Evolutionary conservation across 2,888 invertebrate species (phyloP), one percentile per base, ranked within the genome.

Genomic region (Acanthosepion lycidas): DNA sequence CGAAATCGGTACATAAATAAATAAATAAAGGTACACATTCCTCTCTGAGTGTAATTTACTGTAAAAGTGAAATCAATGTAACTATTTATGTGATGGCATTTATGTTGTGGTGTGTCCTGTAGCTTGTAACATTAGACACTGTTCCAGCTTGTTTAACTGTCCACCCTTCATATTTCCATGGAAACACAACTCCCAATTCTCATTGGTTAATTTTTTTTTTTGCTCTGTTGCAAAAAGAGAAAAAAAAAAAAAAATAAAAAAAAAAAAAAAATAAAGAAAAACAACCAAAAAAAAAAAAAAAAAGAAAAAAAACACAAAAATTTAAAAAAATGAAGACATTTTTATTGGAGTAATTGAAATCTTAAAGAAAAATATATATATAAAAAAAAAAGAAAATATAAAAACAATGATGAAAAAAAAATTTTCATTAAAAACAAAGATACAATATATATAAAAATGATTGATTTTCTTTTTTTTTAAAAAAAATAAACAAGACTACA

Each of bases 51-150:
- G n/a, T 78, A 78, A 78, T 78, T 78, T 78, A 78, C 78, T n/a
- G 78, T 78, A 33, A 78, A 78, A 78, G 78, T 78, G 78, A 78
- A 78, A 78, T 33, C n/a, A 33, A 78, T 78, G 78, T 78, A 78
- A 78, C 78, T 78, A 78, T 78, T 78, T 78, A 12, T 33, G 78
- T 78, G n/a, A 78, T 78, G 78, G 78, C n/a, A 78, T 78, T n/a
- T 78, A 78, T 78, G 78, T 78, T 78, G 78, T 78, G 78, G 78
- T 78, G 78, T 33, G n/a, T 78, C 78, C 78, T 78, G 78, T 78
- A 78, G 78, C n/a, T 78, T 78, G 78, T 78, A 78, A n/a, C 78
- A 78, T 78, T 78, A 78, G 78, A 78, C 78, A 78, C 78, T n/a
- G 78, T 78, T 78, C n/a, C 78, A 78, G 78, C 78, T 78, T 78